Evolutionary conservation across 2,888 invertebrate species (phyloP), one percentile per base, ranked within the genome.

Genomic region (Hylaea fasciaria): DNA sequence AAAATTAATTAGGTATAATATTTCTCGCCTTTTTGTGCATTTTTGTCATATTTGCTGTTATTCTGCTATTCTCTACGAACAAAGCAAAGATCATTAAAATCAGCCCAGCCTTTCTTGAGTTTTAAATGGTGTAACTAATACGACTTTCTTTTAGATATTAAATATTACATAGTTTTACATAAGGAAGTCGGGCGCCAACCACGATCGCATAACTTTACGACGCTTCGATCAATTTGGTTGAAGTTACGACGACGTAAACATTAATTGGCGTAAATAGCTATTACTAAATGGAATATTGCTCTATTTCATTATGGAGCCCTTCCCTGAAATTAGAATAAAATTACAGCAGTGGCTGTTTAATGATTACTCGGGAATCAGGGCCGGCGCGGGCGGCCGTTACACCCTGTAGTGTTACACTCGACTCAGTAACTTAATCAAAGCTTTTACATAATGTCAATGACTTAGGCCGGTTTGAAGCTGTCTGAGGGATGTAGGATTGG

Each of bases 321-420:
- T 60, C 53, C 50, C 10, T 32, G 48, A 54, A 58, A 53, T 53
- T 49, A 50, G 50, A 60, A 54, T 54, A 48, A 58, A 53, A 52
- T 41, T 46, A 52, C 16, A 32, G 54, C 46, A 49, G 40, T 40
- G 37, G 32, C 22, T 22, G 39, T 9, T 46, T 49, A 41, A 56
- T 52, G 40, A 60, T 56, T 54, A 56, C 43, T 52, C 39, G 40
- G 37, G 41, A 51, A 41, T 49, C 43, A 43, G 17, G 53, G 49
- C 39, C 16, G 17, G 52, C 55, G 56, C 39, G 48, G 52, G 52
- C 10, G 39, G 56, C 56, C 61, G 48, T 49, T 54, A 41, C 41
- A 60, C 43, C 51, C 22, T 22, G 22, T 5, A 3, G 11, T 45
- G 29, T 10, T 11, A 32, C 41, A 52, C 43, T 16, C 32, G 52